Evolutionary conservation across 2,888 invertebrate genomes (phyloP).

Genomic region (Sarcophaga subvicina): DNA sequence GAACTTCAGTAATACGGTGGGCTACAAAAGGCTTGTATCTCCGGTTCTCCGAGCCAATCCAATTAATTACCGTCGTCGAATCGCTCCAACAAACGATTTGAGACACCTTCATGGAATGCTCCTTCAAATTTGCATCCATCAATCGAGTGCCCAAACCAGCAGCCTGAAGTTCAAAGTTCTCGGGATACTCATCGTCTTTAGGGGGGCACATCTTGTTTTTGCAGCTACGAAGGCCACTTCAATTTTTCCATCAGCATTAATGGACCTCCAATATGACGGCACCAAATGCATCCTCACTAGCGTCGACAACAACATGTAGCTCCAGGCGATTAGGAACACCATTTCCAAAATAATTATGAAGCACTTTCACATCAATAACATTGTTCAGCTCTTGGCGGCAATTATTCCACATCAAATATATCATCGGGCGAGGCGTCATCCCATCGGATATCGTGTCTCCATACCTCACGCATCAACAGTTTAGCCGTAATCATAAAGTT

Average conservation of each 20-base stretch:
- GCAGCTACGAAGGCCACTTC: neutral
- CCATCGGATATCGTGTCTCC: conserved; percentile 12
- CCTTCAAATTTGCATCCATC: neutral
- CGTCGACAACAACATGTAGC: neutral
- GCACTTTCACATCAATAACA: neutral
- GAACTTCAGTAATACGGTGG: too few relatives aligned
- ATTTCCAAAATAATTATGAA: conserved; percentile 21
- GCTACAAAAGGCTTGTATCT: too few relatives aligned
- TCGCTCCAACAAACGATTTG: too few relatives aligned
- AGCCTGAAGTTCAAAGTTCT: neutral
- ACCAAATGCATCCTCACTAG: neutral
- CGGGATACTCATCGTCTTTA: conserved; percentile 44
- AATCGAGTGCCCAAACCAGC: neutral
- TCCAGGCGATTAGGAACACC: neutral
- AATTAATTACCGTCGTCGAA: neutral
- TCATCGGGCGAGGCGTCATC: neutral
- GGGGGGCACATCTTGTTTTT: conserved; percentile 45
- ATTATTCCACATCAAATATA: neutral
- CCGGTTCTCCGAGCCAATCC: neutral
- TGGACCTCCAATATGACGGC: conserved; percentile 38
- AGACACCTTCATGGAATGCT: neutral
- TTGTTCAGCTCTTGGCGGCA: neutral
- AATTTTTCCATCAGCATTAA: conserved; percentile 39
- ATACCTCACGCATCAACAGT: conserved; percentile 6
- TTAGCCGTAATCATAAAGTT: neutral